phyloP scores from a whole-genome alignment of 2,797 vertebrate species.

The Macrochelys suwanniensis region DNA sequence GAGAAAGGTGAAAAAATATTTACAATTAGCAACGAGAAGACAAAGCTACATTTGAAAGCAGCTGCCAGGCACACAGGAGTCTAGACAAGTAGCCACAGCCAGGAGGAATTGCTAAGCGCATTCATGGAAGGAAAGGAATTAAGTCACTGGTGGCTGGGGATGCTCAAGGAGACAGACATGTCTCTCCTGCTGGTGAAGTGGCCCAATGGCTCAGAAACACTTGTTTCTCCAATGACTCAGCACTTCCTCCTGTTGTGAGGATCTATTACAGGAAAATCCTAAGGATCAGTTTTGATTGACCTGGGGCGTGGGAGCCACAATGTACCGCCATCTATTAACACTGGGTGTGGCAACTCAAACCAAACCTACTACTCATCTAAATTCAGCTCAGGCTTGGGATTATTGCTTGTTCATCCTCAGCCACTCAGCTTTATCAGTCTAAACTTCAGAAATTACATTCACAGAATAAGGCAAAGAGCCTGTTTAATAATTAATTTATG shows the following conservation, averaged over 20 bases:
- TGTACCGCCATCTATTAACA: background rate
- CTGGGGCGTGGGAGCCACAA: background rate
- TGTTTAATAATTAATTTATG: accelerated
- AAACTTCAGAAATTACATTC: background rate
- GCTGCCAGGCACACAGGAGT: background rate
- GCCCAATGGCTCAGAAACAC: background rate
- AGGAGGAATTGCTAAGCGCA: background rate
- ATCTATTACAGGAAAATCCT: background rate
- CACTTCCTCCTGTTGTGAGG: background rate
- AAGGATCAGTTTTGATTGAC: background rate
- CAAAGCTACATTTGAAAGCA: background rate
- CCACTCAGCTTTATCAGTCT: background rate
- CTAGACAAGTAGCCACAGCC: background rate
- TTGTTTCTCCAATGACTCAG: background rate
- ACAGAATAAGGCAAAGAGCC: background rate
- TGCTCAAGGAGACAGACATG: background rate
- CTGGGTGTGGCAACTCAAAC: background rate
- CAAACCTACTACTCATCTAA: background rate
- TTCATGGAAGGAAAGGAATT: background rate
- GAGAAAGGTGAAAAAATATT: background rate
- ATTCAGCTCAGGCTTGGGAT: background rate
- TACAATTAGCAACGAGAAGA: background rate
- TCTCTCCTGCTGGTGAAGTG: background rate
- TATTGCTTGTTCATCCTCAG: background rate
- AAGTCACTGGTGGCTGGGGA: background rate